Base-by-base conservation (phyloP, 2,113 vertebrate genomes). In the Burhinus oedicnemus region DNA sequence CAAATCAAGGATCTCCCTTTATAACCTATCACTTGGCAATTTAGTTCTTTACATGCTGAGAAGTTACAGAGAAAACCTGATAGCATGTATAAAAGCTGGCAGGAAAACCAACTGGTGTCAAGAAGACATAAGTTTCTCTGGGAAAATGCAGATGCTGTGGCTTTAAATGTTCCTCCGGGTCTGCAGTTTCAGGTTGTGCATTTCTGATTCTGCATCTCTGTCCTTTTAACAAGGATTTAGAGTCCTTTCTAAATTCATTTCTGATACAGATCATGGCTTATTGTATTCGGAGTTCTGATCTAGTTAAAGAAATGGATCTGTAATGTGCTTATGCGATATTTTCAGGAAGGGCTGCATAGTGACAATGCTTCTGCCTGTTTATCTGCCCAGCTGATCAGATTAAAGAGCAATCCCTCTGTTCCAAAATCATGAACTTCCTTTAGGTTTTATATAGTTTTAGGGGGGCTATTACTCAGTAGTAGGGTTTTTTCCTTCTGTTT, bases 71-170 rank as follows among this genome's bases (percentile, higher is more conserved):
- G 93, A 83, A 97, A 97, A 96, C 80, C 94, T 96, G 93, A 95
- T 95, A 96, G 89, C 54, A 19, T 49, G 38, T 78, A 55, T 93
- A 77, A 93, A 97, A 95, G 81, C 97, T 96, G 93, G 66, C 94
- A 97, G 84, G 96, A 97, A 54, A 97, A 85, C 96, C 95, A 97
- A 89, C 83, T 95, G 93, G 95, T 98, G 97, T 96, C 97, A 98
- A 91, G 88, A 96, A 97, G 95, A 86, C 80, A 57, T 91, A 96
- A 72, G 87, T 91, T 96, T 97, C 68, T 88, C 74, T 57, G 92
- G 85, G 96, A 81, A 95, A 96, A 95, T 88, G 90, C 77, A 60
- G 93, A 34, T 94, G 87, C 89, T 96, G 65, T 88, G 74, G 76
- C 93, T 94, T 95, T 77, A 97, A 98, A 93, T 90, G 82, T 77